A percentile compares a stretch with the other conserved stretches of the same genome.
Conservation (phyloP, 2,113 vertebrate genomes). For the Burhinus oedicnemus region DNA sequence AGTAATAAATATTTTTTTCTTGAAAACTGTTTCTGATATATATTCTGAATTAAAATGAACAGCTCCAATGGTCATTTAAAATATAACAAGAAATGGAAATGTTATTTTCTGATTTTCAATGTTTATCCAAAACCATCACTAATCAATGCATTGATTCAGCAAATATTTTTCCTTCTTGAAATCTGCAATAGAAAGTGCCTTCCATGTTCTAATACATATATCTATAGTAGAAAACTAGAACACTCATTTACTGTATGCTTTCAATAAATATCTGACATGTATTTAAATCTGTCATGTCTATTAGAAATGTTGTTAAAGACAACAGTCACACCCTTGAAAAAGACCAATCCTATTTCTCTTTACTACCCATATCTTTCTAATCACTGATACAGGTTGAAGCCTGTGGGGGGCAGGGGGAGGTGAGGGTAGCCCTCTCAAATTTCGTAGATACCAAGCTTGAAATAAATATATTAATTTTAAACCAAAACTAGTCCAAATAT, state of each 20-base stretch:
- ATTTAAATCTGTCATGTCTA: background rate
- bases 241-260: background rate
- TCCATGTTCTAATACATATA: background rate
- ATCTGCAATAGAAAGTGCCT: background rate
- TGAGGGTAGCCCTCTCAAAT: background rate
- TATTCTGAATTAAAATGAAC: background rate
- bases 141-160: background rate
- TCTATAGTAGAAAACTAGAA: background rate
- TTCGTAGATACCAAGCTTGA: background rate
- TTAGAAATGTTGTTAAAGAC: background rate
- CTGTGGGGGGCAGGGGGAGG: background rate
- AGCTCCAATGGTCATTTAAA: background rate
- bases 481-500: background rate
- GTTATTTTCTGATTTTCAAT: background rate
- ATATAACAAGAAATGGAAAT: background rate
- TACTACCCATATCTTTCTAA: background rate
- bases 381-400: background rate
- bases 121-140: background rate
- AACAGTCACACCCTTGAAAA: background rate
- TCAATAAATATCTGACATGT: background rate
- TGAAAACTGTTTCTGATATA: background rate
- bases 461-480: background rate
- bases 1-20: background rate
- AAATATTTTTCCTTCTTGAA: background rate
- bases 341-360: background rate